phyloP scores from a whole-genome alignment of 2,113 vertebrate species.

The Globicephala melas region DNA sequence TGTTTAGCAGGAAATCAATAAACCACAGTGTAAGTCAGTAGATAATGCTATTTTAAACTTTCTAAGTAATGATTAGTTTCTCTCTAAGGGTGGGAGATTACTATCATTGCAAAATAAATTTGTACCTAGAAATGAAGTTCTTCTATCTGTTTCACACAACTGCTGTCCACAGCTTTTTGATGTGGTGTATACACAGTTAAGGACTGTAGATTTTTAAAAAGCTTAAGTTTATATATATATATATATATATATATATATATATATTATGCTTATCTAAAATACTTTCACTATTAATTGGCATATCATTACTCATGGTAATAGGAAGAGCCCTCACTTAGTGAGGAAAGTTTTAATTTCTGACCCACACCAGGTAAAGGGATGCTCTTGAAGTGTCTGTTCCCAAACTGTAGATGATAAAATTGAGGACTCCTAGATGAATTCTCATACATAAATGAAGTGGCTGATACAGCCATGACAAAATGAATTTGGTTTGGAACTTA shows the following conservation, averaged over 20 bases:
- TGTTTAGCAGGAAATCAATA: conserved; percentile 59
- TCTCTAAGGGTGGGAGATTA: background rate
- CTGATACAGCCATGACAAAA: background rate
- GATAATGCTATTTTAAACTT: conserved; percentile 43
- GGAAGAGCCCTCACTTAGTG: background rate
- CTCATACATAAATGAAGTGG: background rate
- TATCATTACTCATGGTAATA: background rate
- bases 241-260: too few relatives aligned
- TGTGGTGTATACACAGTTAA: fast-evolving
- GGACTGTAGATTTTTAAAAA: background rate
- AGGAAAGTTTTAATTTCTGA: background rate
- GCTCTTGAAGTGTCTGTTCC: background rate
- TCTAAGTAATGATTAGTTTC: conserved; percentile 17
- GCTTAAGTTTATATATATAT: background rate
- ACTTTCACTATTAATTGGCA: background rate
- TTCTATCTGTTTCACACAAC: background rate
- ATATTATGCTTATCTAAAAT: background rate
- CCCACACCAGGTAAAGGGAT: background rate
- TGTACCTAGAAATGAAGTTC: background rate
- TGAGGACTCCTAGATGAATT: background rate
- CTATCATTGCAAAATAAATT: background rate
- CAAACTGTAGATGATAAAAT: background rate
- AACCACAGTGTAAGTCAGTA: conserved; percentile 23
- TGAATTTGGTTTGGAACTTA: background rate
- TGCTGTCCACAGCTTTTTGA: background rate